Evolutionary conservation across 53 echinoderm and acorn worm species (phyloP).

Genomic region (Stichopus horrens): DNA sequence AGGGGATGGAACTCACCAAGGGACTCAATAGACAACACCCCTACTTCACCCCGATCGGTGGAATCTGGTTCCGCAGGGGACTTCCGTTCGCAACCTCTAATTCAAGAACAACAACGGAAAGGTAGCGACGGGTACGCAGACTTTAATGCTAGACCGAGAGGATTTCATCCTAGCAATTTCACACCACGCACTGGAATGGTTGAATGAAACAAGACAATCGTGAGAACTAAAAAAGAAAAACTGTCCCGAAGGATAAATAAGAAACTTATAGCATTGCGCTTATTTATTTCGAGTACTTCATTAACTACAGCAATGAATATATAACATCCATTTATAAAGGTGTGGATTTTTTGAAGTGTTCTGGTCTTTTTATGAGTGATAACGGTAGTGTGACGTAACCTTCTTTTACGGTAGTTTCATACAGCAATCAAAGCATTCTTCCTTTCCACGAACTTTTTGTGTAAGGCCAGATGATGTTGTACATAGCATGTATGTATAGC

Average conservation of each 20-base stretch:
- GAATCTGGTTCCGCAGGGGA: slow-evolving; percentile 60
- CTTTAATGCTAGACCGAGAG: slow-evolving; percentile 81
- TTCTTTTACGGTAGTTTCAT: slow-evolving; percentile 33
- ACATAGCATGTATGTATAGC: slow-evolving; percentile 33
- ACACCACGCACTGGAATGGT: slow-evolving; percentile 33
- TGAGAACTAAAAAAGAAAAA: neutral
- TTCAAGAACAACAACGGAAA: slow-evolving; percentile 45
- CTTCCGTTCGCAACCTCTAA: slow-evolving; percentile 38
- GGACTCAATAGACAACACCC: slow-evolving; percentile 56
- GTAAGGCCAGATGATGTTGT: slow-evolving; percentile 8
- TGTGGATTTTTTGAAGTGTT: slow-evolving; percentile 39
- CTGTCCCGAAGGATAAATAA: neutral
- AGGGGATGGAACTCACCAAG: slow-evolving; percentile 59
- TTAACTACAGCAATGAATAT: slow-evolving; percentile 7
- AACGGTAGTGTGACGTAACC: neutral
- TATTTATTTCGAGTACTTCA: slow-evolving; percentile 27
- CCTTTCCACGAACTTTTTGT: neutral
- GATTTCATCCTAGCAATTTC: slow-evolving; percentile 49
- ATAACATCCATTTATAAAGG: neutral
- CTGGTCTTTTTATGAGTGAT: slow-evolving; percentile 3
- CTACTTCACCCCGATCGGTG: slow-evolving; percentile 68
- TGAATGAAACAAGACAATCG: neutral
- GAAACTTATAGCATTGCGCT: neutral
- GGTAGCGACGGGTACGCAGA: slow-evolving; percentile 65
- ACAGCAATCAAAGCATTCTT: neutral